Base-by-base conservation (phyloP, 2,888 invertebrate genomes). In the Temnothorax ravouxi region DNA sequence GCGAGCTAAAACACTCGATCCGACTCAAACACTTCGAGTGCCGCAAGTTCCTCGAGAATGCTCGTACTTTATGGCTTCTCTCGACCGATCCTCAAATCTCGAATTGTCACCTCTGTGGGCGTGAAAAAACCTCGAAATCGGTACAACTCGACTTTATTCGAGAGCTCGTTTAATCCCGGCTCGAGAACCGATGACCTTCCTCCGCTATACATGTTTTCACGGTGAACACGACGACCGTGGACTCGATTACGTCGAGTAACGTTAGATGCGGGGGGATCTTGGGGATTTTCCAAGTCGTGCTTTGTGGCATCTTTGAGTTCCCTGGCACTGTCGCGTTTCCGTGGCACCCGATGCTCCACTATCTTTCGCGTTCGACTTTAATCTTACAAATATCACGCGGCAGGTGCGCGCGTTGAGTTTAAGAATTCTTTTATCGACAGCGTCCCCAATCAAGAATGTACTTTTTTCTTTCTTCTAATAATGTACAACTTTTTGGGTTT, bases 291-390 rank as follows among this genome's bases (percentile, higher is more conserved):
- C 47, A 61, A 76, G 84, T 81, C 56, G 81, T 41, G 87, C 75
- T 86, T 87, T 72, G 86, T 76, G 59, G 54, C 56, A n/a, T 52
- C 50, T 41, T 71, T 66, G 62, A 84, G 80, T 80, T 52, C 71
- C 72, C 29, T 29, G 25, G 54, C 69, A 80, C 80, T 64, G 69
- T 71, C 52, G 64, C 52, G 52, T 64, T 29, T 54, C 47, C 44
- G 18, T 34, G 18, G 2, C 56, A 41, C 9, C 18, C 18, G 34
- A 18, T 54, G 29, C 25, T 54, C 50, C 59, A 47, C 41, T 76
- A 71, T 80, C 81, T 84, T 59, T 72, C 56, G 54, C n/a, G 47
- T 71, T 72, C 76, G 62, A 29, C 21, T 71, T 71, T 69, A 83
- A 83, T 83, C 59, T 64, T 61, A 69, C 34, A 56, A 47, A 38